Conservation (phyloP, 1,140 invertebrate genomes). For the Zaprionus inermis region DNA sequence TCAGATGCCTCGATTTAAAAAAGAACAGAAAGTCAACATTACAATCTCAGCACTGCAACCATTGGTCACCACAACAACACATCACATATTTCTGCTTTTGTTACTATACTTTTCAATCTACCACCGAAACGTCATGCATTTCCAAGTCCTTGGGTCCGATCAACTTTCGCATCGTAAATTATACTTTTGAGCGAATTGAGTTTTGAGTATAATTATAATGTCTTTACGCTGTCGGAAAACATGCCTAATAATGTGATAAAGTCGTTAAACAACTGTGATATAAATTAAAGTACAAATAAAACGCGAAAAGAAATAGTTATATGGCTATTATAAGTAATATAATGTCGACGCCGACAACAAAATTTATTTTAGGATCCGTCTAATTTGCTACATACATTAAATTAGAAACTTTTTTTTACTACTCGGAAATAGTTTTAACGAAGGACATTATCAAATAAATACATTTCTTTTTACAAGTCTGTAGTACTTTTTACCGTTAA, state of each 20-base stretch:
- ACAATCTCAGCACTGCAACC: conserved; percentile 9
- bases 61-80: conserved; percentile 36
- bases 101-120: conserved; percentile 9
- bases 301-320: not conserved
- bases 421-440: not conserved
- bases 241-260: conserved; percentile 20
- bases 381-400: not conserved
- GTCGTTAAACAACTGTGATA: conserved; percentile 18
- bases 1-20: conserved; percentile 34
- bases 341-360: not conserved
- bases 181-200: not conserved
- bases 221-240: not conserved
- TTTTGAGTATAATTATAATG: not conserved
- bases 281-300: conserved; percentile 10
- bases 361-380: not conserved
- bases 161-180: conserved; percentile 4
- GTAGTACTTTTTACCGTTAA: not conserved
- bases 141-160: conserved; percentile 9
- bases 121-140: conserved; percentile 9
- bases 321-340: not conserved
- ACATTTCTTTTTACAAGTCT: not conserved
- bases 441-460: not conserved
- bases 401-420: not conserved
- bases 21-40: conserved; percentile 6
- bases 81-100: conserved; percentile 17